Base-by-base conservation (phyloP, 2,888 invertebrate genomes). In the Papilio protenor region DNA sequence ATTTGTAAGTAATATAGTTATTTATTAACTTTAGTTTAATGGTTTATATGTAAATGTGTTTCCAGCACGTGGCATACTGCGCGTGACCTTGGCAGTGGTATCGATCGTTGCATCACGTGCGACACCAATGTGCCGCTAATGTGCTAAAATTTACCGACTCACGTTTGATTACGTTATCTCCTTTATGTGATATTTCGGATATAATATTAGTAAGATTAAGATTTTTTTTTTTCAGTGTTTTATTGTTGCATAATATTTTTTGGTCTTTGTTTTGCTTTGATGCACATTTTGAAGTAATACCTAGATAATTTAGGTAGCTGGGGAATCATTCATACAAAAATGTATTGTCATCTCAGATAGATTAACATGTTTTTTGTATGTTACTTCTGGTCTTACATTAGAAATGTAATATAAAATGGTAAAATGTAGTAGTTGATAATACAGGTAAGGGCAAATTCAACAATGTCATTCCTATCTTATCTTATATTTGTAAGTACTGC, bases 71-170 rank as follows among this genome's bases (percentile, higher is more conserved):
- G 45, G 57, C 40, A n/a, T 21, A 45, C 49, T 27, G 75, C 69
- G 70, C 75, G 55, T 79, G 80, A 83, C 84, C 84, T 83, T 83
- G 83, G 10, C 80, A 77, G 55, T 77, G 81, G 77, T 80, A 79
- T 81, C 80, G 73, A 77, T 77, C n/a, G 55, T 81, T 81, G 78
- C 77, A 72, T 49, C 78, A 79, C 80, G 81, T 81, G 78, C 45
- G 75, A 76, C 80, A 80, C 79, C 73, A 45, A 16, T 23, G 70
- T n/a, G 40, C 27, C 8, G n/a, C 45, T 40, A n/a, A 33, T 59
- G 40, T 55, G 55, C 23, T 52, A 73, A n/a, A 73, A n/a, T 73
- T 12, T 45, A 21, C 21, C 66, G 12, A 40, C 45, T 21, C 21
- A 69, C n/a, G 12, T 45, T 69, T 69, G 66, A 69, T 69, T 21